These are phyloP conservation scores for Alitta virens DNA, from an alignment of 2,888 invertebrate genomes.

Conservation along the genomic window DNA sequence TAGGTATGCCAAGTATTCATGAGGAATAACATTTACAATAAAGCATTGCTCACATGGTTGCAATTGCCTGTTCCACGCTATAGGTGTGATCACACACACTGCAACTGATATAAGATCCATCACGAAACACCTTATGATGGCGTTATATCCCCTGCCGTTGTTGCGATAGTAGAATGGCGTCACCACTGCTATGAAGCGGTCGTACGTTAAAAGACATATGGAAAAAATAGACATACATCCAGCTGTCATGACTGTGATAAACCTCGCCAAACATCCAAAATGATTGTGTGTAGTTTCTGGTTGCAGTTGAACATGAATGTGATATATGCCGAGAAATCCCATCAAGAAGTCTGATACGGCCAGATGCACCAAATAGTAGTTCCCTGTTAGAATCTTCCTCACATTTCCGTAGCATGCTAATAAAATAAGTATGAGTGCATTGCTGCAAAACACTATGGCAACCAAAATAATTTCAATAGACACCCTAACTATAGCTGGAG, in stretches of 20 bases:
- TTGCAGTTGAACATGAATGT: neutral
- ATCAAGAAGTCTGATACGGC: conserved; percentile 9
- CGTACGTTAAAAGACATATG: conserved; percentile 8
- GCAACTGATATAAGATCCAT: conserved; percentile 3
- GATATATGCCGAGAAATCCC: conserved; percentile 2
- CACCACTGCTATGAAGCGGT: conserved; percentile 10
- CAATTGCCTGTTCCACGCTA: neutral
- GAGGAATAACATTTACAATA: conserved; percentile 6
- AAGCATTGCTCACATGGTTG: neutral
- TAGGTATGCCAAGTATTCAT: conserved; percentile 1
- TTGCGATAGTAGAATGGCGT: conserved; percentile 15
- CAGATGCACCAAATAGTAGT: conserved; percentile 9
- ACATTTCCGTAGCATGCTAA: conserved; percentile 1
- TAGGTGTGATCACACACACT: conserved; percentile 1
- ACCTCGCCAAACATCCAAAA: conserved; percentile 7
- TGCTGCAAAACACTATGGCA: conserved; percentile 1
- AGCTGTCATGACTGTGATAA: conserved; percentile 6
- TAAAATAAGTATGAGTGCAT: neutral
- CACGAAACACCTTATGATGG: conserved; percentile 3
- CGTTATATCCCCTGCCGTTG: neutral
- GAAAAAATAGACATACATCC: conserved; percentile 9
- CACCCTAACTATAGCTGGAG: too few species aligned
- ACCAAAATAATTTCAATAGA: conserved; percentile 2
- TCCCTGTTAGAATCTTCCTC: conserved; percentile 2
- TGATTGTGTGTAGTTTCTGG: neutral